phyloP scores from a whole-genome alignment of 2,888 invertebrate genomes.

The Amphimallon solstitiale region DNA sequence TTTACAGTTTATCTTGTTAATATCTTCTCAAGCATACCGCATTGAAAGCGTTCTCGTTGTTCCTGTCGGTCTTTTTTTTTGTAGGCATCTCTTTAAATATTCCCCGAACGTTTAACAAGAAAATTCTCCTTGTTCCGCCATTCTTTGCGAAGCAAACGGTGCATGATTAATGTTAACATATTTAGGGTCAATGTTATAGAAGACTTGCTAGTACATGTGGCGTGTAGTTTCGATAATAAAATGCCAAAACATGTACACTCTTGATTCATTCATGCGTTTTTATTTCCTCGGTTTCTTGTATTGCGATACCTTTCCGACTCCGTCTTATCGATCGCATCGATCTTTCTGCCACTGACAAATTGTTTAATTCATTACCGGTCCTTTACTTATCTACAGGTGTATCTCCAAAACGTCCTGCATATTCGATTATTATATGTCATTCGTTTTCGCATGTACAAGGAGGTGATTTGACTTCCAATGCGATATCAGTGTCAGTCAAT shows the following conservation, averaged over 20 bases:
- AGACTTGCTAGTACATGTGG: background rate
- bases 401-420: background rate
- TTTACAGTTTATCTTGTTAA: conserved; percentile 10
- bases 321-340: conserved; percentile 7
- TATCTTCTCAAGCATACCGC: background rate
- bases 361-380: conserved; percentile 20
- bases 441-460: background rate
- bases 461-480: too few species aligned
- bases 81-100: background rate
- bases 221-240: background rate
- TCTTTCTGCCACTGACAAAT: conserved; percentile 19
- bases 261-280: conserved; percentile 7
- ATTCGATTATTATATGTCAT: conserved; percentile 12
- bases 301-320: background rate
- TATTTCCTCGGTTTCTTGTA: background rate
- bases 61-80: too few species aligned
- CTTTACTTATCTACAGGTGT: background rate
- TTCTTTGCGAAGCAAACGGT: conserved; percentile 13
- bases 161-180: conserved; percentile 34
- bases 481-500: too few species aligned
- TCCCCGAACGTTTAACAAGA: background rate
- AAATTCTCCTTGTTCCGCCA: conserved; percentile 21
- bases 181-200: conserved; percentile 35
- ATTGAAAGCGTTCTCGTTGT: background rate
- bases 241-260: background rate